Percentiles rank a stretch among this genome's conserved stretches.
phyloP scores from a whole-genome alignment of 2,888 invertebrate genomes.

The Epinotia nisella region DNA sequence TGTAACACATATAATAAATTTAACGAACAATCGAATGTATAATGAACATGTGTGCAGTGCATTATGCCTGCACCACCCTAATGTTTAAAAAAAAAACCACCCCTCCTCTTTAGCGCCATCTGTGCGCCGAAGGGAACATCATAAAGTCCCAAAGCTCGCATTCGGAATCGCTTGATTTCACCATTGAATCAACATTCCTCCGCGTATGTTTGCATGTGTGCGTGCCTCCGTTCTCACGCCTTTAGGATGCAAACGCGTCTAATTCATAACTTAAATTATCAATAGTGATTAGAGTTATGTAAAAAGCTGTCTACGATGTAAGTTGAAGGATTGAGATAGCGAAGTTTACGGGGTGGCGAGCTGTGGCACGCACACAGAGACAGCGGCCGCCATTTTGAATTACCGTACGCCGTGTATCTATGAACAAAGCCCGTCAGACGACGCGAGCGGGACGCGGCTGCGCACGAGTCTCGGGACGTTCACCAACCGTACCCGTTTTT shows the following conservation, averaged over 20 bases:
- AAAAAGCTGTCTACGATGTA: constrained; percentile 47
- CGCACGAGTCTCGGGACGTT: constrained; percentile 78
- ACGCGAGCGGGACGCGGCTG: constrained; percentile 84
- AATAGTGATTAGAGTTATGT: constrained; percentile 48
- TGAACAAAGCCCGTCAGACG: constrained; percentile 85
- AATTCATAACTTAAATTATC: constrained; percentile 67
- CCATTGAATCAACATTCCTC: constrained; percentile 84
- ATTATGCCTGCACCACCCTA: constrained; percentile 18
- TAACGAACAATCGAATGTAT: constrained; percentile 7
- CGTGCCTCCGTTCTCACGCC: constrained; percentile 75
- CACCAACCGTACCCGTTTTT: constrained; percentile 74
- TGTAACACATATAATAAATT: constrained; percentile 13
- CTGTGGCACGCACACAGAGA: constrained; percentile 76
- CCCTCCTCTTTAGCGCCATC: constrained; percentile 67
- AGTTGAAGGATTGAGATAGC: constrained; percentile 51
- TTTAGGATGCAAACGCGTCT: constrained; percentile 50
- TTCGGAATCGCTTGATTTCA: constrained; percentile 81
- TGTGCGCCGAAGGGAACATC: constrained; percentile 60
- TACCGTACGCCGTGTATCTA: constrained; percentile 83
- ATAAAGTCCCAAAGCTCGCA: constrained; percentile 74
- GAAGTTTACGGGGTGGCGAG: constrained; percentile 60
- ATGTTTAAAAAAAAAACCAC: constrained; percentile 58
- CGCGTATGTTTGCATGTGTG: constrained; percentile 79
- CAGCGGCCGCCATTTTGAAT: constrained; percentile 82
- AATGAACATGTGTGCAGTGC: constrained; percentile 27